Percentiles rank a stretch among this genome's conserved stretches.
phyloP scores from a whole-genome alignment of 2,113 vertebrate species.

The Agelaius phoeniceus region DNA sequence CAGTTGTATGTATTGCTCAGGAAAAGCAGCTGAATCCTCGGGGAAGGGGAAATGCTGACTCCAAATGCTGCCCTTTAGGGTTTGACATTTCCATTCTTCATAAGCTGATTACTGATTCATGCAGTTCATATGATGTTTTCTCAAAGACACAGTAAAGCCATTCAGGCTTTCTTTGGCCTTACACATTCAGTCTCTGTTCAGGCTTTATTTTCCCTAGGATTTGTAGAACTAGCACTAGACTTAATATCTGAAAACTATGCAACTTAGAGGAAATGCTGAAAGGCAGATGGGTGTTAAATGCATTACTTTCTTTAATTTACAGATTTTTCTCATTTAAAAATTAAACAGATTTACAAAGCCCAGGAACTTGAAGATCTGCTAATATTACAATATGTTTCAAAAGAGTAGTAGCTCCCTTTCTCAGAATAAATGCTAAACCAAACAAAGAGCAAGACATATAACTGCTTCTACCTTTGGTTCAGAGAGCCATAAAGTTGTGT shows the following conservation, averaged over 20 bases:
- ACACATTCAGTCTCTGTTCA: neutral
- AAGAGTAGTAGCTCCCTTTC: neutral
- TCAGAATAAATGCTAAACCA: neutral
- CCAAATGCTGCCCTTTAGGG: neutral
- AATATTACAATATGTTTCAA: neutral
- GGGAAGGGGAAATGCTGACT: neutral
- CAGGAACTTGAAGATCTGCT: neutral
- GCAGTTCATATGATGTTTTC: slow-evolving; percentile 3
- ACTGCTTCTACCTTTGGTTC: neutral
- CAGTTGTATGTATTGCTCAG: neutral
- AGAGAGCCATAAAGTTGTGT: neutral
- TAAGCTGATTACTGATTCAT: slow-evolving; percentile 26
- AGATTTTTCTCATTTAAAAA: slow-evolving; percentile 14
- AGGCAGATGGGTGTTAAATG: neutral
- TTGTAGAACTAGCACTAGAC: neutral
- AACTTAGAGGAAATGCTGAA: neutral
- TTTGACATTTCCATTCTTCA: slow-evolving; percentile 22
- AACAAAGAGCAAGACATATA: neutral
- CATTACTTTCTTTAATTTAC: neutral
- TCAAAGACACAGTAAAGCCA: slow-evolving; percentile 5
- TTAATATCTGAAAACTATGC: neutral
- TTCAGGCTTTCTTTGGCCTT: neutral
- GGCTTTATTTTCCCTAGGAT: neutral
- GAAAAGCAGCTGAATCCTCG: neutral
- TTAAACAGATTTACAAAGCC: neutral